Evolutionary conservation across 1,140 invertebrate species (phyloP).

Genomic region (Drosophila carrolli): DNA sequence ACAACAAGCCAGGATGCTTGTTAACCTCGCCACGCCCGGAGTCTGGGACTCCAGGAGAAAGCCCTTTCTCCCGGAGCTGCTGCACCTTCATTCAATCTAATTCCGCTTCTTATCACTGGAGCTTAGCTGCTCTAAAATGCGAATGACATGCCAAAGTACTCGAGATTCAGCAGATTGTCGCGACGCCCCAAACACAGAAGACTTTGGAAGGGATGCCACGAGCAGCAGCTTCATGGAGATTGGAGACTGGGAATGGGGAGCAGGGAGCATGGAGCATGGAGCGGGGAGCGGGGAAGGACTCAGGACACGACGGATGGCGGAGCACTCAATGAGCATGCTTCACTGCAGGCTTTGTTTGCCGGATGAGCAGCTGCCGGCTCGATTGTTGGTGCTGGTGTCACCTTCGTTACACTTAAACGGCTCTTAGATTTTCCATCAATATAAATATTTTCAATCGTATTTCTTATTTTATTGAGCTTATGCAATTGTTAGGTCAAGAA

Average conservation of each 20-base stretch:
- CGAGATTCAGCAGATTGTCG: constrained; percentile 75
- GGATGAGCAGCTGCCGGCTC: constrained; percentile 57
- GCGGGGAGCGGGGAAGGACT: background rate
- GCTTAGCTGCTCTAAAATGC: constrained; percentile 81
- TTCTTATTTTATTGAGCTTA: background rate
- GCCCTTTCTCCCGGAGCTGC: constrained; percentile 5
- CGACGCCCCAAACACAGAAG: constrained; percentile 20
- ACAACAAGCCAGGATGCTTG: constrained; percentile 69
- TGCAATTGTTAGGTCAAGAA: background rate
- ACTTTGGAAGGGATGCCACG: constrained; percentile 10
- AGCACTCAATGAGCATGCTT: constrained; percentile 50
- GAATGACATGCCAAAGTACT: constrained; percentile 83
- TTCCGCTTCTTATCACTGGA: constrained; percentile 78
- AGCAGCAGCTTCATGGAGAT: background rate
- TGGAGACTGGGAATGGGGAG: background rate
- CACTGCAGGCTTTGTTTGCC: constrained; percentile 72
- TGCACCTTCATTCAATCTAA: constrained; percentile 81
- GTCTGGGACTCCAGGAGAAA: background rate
- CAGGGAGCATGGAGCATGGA: background rate
- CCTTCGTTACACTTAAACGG: constrained; percentile 14
- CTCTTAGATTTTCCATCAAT: constrained; percentile 10
- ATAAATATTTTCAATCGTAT: background rate
- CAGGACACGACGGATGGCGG: constrained; percentile 8
- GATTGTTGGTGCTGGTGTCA: constrained; percentile 50
- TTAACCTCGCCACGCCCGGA: constrained; percentile 14